Conservation (phyloP, 2,113 vertebrate genomes). For the Lathamus discolor region DNA sequence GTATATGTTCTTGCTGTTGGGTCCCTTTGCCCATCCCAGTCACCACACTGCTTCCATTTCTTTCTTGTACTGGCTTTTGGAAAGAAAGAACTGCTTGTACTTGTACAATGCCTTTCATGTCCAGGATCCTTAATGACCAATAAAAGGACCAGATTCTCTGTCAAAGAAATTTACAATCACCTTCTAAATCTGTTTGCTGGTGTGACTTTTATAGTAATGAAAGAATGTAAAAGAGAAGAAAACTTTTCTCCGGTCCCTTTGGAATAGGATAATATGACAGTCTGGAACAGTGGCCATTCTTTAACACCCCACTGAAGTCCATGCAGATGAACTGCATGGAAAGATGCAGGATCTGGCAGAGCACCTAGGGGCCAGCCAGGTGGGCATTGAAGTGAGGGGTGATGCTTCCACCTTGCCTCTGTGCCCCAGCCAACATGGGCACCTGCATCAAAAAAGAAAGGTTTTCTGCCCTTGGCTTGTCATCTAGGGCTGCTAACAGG, state of each 20-base stretch:
- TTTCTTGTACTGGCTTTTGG: neutral
- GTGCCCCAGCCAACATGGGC: rapidly evolving
- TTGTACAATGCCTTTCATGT: neutral
- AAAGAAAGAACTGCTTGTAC: neutral
- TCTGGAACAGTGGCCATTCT: neutral
- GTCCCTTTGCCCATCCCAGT: neutral
- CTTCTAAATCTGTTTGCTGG: neutral
- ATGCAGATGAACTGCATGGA: neutral
- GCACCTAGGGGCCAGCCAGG: neutral
- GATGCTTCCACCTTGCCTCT: neutral
- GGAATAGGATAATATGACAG: neutral
- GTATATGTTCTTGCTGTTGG: rapidly evolving
- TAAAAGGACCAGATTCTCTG: neutral
- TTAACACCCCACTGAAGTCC: neutral
- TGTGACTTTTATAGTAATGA: neutral
- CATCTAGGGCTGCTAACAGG: neutral
- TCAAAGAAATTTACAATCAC: neutral
- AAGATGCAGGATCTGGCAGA: neutral
- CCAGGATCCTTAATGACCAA: neutral
- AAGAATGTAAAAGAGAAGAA: neutral
- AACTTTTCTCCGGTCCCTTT: neutral
- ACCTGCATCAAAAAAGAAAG: neutral
- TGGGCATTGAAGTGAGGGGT: neutral
- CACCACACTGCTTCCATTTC: neutral
- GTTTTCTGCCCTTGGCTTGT: neutral